Base-by-base conservation (phyloP, 2,888 invertebrate genomes). In the Nomada fabriciana region DNA sequence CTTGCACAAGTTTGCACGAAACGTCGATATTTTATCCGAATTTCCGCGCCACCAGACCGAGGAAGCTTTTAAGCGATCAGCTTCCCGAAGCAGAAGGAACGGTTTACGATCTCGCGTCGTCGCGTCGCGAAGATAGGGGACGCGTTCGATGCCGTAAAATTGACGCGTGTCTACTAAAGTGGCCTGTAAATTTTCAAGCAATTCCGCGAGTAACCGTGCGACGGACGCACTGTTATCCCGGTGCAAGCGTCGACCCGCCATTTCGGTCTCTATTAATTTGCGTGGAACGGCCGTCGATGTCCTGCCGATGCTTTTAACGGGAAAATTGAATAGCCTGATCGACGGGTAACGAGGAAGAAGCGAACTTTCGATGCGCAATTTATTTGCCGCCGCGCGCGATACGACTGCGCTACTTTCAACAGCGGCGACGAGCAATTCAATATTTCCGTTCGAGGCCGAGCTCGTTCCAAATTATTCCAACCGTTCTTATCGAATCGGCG, bases 131-230 rank as follows among this genome's bases (percentile, higher is more conserved):
- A 43, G 60, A 60, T 25, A 36, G 55, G 60, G 57, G 55, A 57
- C 42, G 60, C 63, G 53, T 68, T 55, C 59, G 42, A 23, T 57
- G 53, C 79, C 79, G 83, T 83, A 83, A 83, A 78, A 82, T 79
- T 76, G 73, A 83, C 74, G 73, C n/a, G 75, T 64, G 68, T 61
- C 64, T 50, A 23, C 50, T 47, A 82, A 83, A 82, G 83, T 79
- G 83, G 72, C 65, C 20, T 59, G 73, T 82, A 83, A 83, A 83
- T 79, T 76, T 61, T 23, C 69, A 64, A 57, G 42, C 76, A 67
- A 70, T 75, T 79, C 52, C 71, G 18, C 25, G 55, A 36, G 36
- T 36, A 36, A 36, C 36, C 36, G 36, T 36, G 36, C 36, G 36
- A 59, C 15, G 52, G 23, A 7, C 36, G 11, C 72, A 53, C 69